These are phyloP conservation scores for Anthoptus insignis DNA, from an alignment of 2,888 invertebrate species.

Conservation along the genomic window DNA sequence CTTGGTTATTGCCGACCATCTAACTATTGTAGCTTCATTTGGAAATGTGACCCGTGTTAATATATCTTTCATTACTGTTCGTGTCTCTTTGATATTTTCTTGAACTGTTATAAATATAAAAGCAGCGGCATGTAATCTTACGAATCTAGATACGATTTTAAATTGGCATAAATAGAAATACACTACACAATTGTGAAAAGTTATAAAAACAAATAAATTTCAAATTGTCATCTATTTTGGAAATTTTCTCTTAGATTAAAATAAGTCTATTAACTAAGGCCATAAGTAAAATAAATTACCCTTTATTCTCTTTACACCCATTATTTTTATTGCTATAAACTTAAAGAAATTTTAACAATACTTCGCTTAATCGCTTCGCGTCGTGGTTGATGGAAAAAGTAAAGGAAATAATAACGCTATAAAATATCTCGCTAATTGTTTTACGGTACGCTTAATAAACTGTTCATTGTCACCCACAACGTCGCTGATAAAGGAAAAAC, in stretches of 20 bases:
- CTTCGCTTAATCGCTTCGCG: neutral
- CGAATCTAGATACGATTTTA: too few relatives aligned
- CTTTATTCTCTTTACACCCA: neutral
- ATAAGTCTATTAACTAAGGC: neutral
- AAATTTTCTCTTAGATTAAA: constrained; percentile 24
- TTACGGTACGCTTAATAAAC: constrained; percentile 41
- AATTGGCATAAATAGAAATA: too few relatives aligned
- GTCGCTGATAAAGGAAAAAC: constrained; percentile 8
- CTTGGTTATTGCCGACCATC: constrained; percentile 15
- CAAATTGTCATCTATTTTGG: too few relatives aligned
- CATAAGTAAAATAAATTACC: neutral
- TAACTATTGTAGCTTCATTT: constrained; percentile 20
- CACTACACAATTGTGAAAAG: too few relatives aligned
- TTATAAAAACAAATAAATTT: too few relatives aligned
- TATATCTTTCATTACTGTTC: too few relatives aligned
- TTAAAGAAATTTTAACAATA: neutral
- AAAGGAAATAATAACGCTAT: constrained; percentile 11
- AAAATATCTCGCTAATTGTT: constrained; percentile 40
- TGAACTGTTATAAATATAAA: too few relatives aligned
- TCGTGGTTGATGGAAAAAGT: constrained; percentile 18
- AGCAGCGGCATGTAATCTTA: too few relatives aligned
- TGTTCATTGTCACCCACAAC: constrained; percentile 44
- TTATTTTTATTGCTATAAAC: neutral
- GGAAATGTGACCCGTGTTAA: neutral
- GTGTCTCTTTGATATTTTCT: neutral